phyloP scores from a whole-genome alignment of 2,113 vertebrate genomes.

The Sylvietta virens region DNA sequence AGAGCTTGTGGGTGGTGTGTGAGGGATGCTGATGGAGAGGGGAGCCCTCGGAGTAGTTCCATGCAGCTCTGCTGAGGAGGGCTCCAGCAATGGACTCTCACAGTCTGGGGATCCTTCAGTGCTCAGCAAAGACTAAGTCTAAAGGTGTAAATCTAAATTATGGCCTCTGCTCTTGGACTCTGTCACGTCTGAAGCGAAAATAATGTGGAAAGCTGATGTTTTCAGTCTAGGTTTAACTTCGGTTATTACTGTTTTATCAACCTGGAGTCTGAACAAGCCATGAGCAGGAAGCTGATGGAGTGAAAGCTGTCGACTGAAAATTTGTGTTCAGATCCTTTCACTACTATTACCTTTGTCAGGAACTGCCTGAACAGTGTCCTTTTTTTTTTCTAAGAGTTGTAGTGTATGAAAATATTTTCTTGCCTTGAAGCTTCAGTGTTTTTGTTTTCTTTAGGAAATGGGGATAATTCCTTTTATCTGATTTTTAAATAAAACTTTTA shows the following conservation, averaged over 20 bases:
- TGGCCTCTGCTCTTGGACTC: not conserved
- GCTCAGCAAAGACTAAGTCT: not conserved
- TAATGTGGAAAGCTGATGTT: not conserved
- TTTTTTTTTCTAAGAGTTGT: not conserved
- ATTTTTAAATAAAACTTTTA: not conserved
- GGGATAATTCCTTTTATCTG: not conserved
- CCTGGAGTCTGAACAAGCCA: not conserved
- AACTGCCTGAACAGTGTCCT: not conserved
- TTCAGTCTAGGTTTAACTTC: not conserved
- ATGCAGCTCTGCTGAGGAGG: not conserved
- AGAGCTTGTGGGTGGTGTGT: not conserved
- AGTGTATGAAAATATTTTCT: not conserved
- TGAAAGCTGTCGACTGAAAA: not conserved
- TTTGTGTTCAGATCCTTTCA: not conserved
- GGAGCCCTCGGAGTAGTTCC: accelerated
- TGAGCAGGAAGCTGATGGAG: not conserved
- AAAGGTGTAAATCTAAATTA: not conserved
- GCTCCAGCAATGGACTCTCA: not conserved
- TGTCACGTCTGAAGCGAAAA: not conserved
- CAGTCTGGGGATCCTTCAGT: not conserved
- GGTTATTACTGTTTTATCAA: not conserved
- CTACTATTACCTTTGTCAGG: not conserved
- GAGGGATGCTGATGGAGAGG: not conserved
- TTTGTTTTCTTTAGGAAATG: not conserved
- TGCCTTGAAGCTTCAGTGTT: not conserved